Evolutionary conservation across 2,888 invertebrate species (phyloP), one percentile per base, ranked within the genome.

Genomic region (Drosophila subquinaria): DNA sequence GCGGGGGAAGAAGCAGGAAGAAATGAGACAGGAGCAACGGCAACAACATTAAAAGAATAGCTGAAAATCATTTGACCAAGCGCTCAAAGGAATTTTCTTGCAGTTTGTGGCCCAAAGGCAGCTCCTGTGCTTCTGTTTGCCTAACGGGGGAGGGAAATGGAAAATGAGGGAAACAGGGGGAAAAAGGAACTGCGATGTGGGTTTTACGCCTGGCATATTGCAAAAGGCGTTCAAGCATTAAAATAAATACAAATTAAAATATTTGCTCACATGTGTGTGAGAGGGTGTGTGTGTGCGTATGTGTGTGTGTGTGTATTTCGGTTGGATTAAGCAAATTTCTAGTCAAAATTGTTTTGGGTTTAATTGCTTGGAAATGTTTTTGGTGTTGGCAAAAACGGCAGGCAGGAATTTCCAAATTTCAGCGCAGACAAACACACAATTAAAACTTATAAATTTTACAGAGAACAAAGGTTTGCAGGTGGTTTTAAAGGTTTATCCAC

Each of bases 201-300:
- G 65, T 67, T 79, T 66, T 55, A 63, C 69, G 73, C 77, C 63
- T 65, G 53, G 53, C 66, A 50, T 55, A 70, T 67, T 65, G 63
- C 53, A 27, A 64, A 61, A 62, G 69, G 84, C 82, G 84, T 87
- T 89, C 79, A 53, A 81, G 79, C 89, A 85, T 85, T 85, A 87
- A 89, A 87, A 83, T 87, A 89, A 89, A 85, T 84, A 89, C 88
- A 85, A 85, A 85, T 85, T 85, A 87, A 85, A 89, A 85, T 87
- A 84, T 83, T 89, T 83, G 33, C 47, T 27, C 38, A 11, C 40
- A 67, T 69, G 56, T 43, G 36, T 52, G 35, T 36, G 52, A 36
- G 36, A 38, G 59, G n/a, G 23, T 17, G 23, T 23, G 9, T 40
- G 27, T 11, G 15, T 15, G 55, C n/a, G n/a, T n/a, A n/a, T 13